A percentile compares a stretch with the other conserved stretches of the same genome.
These are phyloP conservation scores for Notarius lentiginosus DNA, from an alignment of 2,113 vertebrate species.

Conservation along the genomic window DNA sequence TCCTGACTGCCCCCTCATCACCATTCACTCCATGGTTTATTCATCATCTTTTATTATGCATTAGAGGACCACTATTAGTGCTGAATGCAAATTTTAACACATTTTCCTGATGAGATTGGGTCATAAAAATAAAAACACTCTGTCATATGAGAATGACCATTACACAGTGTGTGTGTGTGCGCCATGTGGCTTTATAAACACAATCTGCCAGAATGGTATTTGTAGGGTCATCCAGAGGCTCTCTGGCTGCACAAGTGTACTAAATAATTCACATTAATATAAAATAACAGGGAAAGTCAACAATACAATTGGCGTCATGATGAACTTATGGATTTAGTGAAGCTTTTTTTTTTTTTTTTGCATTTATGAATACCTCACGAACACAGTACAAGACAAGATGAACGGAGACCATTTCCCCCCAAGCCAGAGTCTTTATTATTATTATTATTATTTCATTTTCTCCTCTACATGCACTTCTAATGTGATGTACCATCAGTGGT, in stretches of 20 bases:
- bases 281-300: background rate
- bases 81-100: constrained; percentile 38
- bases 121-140: constrained; percentile 34
- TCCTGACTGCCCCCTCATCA: constrained; percentile 41
- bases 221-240: background rate
- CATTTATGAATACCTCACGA: constrained; percentile 1
- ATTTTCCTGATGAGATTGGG: background rate
- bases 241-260: background rate
- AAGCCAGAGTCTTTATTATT: constrained; percentile 50
- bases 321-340: background rate
- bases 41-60: constrained; percentile 44
- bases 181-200: constrained; percentile 10
- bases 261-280: background rate
- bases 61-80: constrained; percentile 33
- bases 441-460: constrained; percentile 55
- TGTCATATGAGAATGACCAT: background rate
- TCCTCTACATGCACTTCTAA: constrained; percentile 68
- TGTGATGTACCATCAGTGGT: constrained; percentile 58
- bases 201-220: background rate
- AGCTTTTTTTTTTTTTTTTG: background rate
- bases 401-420: constrained; percentile 11
- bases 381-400: constrained; percentile 11
- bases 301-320: background rate
- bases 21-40: constrained; percentile 44
- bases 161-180: background rate